phyloP scores from a whole-genome alignment of 2,113 vertebrate genomes.

The Platichthys flesus region DNA sequence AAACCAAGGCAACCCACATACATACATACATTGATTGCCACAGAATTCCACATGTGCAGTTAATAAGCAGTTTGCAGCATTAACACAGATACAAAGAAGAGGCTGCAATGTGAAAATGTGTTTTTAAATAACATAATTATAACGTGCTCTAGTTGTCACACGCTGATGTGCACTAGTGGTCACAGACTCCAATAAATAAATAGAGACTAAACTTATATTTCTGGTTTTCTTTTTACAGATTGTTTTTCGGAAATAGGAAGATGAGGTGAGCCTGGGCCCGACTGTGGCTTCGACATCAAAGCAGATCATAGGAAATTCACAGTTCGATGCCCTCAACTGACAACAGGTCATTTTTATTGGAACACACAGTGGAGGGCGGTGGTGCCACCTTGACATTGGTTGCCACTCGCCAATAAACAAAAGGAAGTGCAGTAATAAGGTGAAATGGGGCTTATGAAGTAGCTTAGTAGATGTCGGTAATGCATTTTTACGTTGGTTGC shows the following conservation, averaged over 20 bases:
- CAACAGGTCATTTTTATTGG: background rate
- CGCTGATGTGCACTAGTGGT: constrained; percentile 44
- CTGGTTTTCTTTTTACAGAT: background rate
- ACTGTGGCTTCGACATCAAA: background rate
- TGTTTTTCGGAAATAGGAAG: background rate
- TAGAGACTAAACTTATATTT: background rate
- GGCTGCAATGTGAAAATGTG: constrained; percentile 30
- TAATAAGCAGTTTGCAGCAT: constrained; percentile 27
- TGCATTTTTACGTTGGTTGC: too few species aligned
- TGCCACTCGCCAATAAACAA: too few species aligned
- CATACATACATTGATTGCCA: constrained; percentile 45
- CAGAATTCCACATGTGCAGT: constrained; percentile 4
- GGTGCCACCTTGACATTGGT: too few species aligned
- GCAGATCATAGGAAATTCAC: background rate
- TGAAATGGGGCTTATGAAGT: too few species aligned
- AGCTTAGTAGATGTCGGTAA: too few species aligned
- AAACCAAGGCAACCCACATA: constrained; percentile 69
- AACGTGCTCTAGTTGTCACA: constrained; percentile 50
- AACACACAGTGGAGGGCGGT: too few species aligned
- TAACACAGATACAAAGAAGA: constrained; percentile 4
- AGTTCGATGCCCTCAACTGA: background rate
- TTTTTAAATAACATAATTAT: constrained; percentile 45
- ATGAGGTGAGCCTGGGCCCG: background rate
- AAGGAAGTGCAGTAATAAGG: too few species aligned
- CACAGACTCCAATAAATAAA: constrained; percentile 32